phyloP scores from a whole-genome alignment of 2,888 invertebrate genomes.

The Diplolepis rosae region DNA sequence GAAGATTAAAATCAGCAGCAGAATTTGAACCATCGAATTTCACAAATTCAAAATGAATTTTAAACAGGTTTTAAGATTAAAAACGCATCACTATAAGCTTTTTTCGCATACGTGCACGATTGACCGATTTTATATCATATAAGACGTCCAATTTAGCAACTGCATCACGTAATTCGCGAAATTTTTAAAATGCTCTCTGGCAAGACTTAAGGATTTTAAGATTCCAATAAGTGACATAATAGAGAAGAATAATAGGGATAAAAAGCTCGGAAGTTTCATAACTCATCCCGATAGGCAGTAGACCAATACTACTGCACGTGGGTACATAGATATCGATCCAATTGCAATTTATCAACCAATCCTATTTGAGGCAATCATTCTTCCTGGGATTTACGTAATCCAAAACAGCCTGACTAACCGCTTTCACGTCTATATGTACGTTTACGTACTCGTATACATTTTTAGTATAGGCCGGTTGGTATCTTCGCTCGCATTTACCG shows the following conservation, averaged over 20 bases:
- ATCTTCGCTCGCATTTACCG: slow-evolving; percentile 30
- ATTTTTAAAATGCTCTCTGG: neutral
- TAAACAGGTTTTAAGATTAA: too few species aligned
- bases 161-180: neutral
- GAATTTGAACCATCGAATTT: too few species aligned
- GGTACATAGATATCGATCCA: slow-evolving; percentile 45
- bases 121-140: neutral
- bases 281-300: neutral
- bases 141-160: neutral
- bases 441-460: neutral
- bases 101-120: neutral
- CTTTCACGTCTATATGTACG: slow-evolving; percentile 63
- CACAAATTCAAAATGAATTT: too few species aligned
- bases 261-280: slow-evolving; percentile 10
- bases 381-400: slow-evolving; percentile 66
- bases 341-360: slow-evolving; percentile 50
- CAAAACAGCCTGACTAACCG: slow-evolving; percentile 61
- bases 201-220: neutral
- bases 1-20: too few species aligned
- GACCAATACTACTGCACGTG: neutral
- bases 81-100: too few species aligned
- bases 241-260: neutral
- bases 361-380: slow-evolving; percentile 54
- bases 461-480: neutral
- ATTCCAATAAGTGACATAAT: neutral